Conservation (phyloP, 2,113 vertebrate species). For the Chroicocephalus ridibundus region DNA sequence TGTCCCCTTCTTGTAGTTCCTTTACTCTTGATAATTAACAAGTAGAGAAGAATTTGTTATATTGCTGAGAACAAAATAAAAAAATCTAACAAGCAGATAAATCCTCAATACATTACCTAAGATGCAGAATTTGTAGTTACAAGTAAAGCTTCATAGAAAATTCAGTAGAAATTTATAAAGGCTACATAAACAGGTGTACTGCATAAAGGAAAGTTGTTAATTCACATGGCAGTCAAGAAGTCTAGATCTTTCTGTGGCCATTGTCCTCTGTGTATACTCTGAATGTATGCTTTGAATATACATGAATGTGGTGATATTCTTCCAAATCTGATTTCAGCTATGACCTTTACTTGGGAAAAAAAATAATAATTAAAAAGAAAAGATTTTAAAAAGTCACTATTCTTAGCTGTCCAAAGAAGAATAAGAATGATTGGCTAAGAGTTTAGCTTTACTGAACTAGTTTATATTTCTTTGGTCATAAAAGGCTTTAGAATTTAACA, state of each 20-base stretch:
- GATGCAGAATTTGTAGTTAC: not conserved
- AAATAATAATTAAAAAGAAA: not conserved
- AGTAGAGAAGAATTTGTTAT: not conserved
- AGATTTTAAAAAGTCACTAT: not conserved
- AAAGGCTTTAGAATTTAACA: not conserved
- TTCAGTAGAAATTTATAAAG: not conserved
- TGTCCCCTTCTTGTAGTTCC: not conserved
- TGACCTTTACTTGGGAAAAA: rapidly evolving
- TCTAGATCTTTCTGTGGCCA: not conserved
- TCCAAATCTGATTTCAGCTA: not conserved
- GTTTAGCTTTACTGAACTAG: not conserved
- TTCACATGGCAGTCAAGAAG: not conserved
- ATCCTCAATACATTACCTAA: not conserved
- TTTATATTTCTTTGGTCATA: not conserved
- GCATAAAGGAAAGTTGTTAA: not conserved
- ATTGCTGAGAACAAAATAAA: not conserved
- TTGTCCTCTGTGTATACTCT: not conserved
- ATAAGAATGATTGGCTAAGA: not conserved
- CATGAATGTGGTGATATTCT: not conserved
- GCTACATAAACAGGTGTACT: not conserved
- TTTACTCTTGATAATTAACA: not conserved
- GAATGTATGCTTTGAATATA: not conserved
- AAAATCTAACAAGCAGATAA: not conserved
- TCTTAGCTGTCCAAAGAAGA: not conserved
- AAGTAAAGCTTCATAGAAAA: not conserved